A percentile compares a stretch with the other conserved stretches of the same genome.
Evolutionary conservation across 1,140 invertebrate genomes (phyloP).

Genomic region (Zaprionus davidi): DNA sequence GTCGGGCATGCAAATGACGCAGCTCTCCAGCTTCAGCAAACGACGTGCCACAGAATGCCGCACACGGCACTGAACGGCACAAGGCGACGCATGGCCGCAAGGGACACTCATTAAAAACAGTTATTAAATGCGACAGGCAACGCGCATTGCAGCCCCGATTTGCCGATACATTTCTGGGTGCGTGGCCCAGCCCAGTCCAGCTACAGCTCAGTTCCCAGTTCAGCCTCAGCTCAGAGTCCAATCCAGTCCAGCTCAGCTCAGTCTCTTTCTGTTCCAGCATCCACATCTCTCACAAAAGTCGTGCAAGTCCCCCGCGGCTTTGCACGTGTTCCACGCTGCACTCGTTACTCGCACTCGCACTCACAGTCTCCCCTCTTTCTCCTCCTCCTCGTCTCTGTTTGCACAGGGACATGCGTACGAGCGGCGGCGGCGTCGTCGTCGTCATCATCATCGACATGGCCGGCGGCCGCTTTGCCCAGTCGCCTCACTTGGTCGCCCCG

Average conservation of each 20-base stretch:
- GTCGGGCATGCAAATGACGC: slow-evolving; percentile 67
- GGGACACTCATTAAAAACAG: slow-evolving; percentile 82
- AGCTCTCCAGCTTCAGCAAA: slow-evolving; percentile 21
- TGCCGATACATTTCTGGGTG: slow-evolving; percentile 64
- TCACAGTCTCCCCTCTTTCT: not conserved
- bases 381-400: slow-evolving; percentile 39
- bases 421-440: slow-evolving; percentile 41
- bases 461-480: slow-evolving; percentile 25
- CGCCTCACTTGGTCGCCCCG: slow-evolving; percentile 12
- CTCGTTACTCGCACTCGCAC: slow-evolving; percentile 37
- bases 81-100: slow-evolving; percentile 60
- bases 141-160: slow-evolving; percentile 57
- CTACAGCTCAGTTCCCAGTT: not conserved
- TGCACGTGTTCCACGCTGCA: slow-evolving; percentile 77
- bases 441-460: slow-evolving; percentile 42
- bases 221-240: slow-evolving; percentile 3
- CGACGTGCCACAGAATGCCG: slow-evolving; percentile 39
- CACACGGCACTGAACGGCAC: slow-evolving; percentile 9
- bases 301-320: slow-evolving; percentile 82
- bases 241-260: slow-evolving; percentile 16
- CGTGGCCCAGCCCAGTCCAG: slow-evolving; percentile 61
- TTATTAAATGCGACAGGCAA: slow-evolving; percentile 82
- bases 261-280: slow-evolving; percentile 42
- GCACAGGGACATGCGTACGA: slow-evolving; percentile 80
- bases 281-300: slow-evolving; percentile 58